These are phyloP conservation scores for Scatophagus argus DNA, from an alignment of 2,113 vertebrate genomes.

Conservation along the genomic window DNA sequence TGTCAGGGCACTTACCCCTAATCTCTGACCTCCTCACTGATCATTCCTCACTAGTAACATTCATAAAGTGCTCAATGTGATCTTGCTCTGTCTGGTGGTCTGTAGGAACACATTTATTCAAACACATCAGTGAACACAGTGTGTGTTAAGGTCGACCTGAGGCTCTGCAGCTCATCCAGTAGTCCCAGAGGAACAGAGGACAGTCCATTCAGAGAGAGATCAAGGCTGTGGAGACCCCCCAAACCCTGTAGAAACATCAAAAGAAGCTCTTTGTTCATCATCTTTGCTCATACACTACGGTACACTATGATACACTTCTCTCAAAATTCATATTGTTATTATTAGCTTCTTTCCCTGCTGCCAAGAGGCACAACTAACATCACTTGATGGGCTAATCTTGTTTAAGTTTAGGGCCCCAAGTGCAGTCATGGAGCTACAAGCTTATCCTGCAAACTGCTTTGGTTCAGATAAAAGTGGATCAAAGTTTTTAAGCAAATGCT, in stretches of 20 bases:
- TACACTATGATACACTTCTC: neutral
- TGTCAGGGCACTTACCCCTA: neutral
- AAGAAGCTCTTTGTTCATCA: neutral
- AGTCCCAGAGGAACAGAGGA: constrained; percentile 91
- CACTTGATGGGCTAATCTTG: constrained; percentile 7
- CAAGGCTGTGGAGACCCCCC: constrained; percentile 88
- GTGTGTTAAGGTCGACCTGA: constrained; percentile 77
- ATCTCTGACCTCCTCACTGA: neutral
- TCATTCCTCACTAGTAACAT: neutral
- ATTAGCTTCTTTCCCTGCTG: constrained; percentile 10
- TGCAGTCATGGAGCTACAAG: constrained; percentile 40
- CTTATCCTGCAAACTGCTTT: constrained; percentile 26
- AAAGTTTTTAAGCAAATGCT: constrained; percentile 53
- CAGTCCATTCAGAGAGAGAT: constrained; percentile 94
- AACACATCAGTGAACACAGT: neutral
- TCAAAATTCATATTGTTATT: neutral
- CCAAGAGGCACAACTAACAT: neutral
- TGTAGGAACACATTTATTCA: neutral
- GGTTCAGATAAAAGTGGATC: constrained; percentile 40
- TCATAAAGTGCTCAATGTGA: too few relatives aligned
- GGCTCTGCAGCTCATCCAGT: constrained; percentile 89
- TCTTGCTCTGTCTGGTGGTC: neutral
- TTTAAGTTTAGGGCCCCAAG: constrained; percentile 21
- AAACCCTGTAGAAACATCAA: constrained; percentile 75
- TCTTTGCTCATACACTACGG: neutral